Conservation (phyloP, 2,888 invertebrate genomes). For the Trissolcus brochymenae region DNA sequence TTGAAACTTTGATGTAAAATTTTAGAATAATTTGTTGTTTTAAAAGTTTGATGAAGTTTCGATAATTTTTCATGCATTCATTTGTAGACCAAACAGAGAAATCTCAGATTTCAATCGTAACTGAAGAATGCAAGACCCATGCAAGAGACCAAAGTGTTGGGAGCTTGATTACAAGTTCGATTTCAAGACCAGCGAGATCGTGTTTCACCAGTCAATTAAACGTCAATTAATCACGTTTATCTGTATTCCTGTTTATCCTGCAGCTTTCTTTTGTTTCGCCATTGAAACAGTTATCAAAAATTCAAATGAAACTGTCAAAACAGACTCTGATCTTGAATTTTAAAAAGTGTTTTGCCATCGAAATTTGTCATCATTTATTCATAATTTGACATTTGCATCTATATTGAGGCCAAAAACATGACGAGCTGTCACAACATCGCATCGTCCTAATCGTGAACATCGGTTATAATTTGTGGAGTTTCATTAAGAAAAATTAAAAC, state of each 20-base stretch:
- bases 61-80: no score
- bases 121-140: no score
- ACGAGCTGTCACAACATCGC: conserved; percentile 37
- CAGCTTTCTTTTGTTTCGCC: conserved; percentile 6
- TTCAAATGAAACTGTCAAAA: conserved; percentile 41
- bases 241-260: neutral
- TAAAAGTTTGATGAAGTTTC: no score
- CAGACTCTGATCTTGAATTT: neutral
- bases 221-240: no score
- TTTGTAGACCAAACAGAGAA: no score
- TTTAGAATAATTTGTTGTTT: no score
- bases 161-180: no score
- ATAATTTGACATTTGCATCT: conserved; percentile 34
- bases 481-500: neutral
- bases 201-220: no score
- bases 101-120: no score
- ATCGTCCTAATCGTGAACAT: conserved; percentile 15
- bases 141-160: no score
- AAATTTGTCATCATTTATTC: conserved; percentile 38
- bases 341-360: conserved; percentile 17
- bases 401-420: conserved; percentile 31
- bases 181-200: no score
- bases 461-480: neutral
- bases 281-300: conserved; percentile 9
- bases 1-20: no score